Evolutionary conservation across 2,888 invertebrate genomes (phyloP).

Genomic region (Synergus umbraculus): DNA sequence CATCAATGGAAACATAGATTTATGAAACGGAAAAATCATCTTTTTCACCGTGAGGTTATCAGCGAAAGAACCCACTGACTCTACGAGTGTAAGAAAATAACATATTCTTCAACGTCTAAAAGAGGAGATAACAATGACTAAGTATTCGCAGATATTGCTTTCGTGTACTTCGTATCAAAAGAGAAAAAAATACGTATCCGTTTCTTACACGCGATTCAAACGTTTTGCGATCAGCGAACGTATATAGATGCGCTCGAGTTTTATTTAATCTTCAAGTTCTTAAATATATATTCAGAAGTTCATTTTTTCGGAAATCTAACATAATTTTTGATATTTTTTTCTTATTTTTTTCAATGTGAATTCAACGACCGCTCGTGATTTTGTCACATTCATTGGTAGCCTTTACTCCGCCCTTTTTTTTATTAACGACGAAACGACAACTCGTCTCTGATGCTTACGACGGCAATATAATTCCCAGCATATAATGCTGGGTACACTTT

Average conservation of each 20-base stretch:
- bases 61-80: conserved; percentile 1
- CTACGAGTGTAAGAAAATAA: conserved; percentile 19
- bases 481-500: conserved; percentile 2
- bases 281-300: background rate
- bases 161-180: background rate
- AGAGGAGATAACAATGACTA: conserved; percentile 17
- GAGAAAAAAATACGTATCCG: background rate
- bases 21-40: background rate
- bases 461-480: conserved; percentile 20
- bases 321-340: too few species aligned
- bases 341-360: background rate
- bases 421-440: conserved; percentile 1
- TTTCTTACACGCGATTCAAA: background rate
- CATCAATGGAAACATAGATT: too few species aligned
- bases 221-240: background rate
- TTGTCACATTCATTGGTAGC: background rate
- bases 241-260: background rate
- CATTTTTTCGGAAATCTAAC: too few species aligned
- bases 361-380: background rate
- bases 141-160: conserved; percentile 13
- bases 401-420: background rate
- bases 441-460: conserved; percentile 12
- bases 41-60: conserved; percentile 9
- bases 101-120: conserved; percentile 35
- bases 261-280: background rate